A percentile compares a stretch with the other conserved stretches of the same genome.
phyloP scores from a whole-genome alignment of 2,888 invertebrate genomes.

The Selenia dentaria region DNA sequence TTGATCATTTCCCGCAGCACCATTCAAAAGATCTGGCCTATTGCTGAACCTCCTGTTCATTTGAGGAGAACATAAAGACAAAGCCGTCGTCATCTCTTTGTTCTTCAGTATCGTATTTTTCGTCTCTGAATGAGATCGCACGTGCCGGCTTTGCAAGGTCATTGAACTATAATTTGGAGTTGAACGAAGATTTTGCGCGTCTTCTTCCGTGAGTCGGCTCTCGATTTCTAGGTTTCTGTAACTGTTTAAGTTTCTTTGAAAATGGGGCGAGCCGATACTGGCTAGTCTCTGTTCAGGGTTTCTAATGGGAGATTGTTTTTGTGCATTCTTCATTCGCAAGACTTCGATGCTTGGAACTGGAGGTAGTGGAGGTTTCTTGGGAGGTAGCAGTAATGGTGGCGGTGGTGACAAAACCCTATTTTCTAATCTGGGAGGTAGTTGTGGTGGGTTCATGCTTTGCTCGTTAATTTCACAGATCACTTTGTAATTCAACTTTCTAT shows the following conservation, averaged over 20 bases:
- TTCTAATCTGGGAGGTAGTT: conserved; percentile 80
- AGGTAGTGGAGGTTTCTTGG: conserved; percentile 90
- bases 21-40: conserved; percentile 71
- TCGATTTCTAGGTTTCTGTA: conserved; percentile 85
- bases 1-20: conserved; percentile 65
- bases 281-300: conserved; percentile 81
- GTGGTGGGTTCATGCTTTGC: conserved; percentile 69
- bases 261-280: conserved; percentile 86
- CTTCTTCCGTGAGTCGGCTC: conserved; percentile 65
- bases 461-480: conserved; percentile 77
- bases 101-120: conserved; percentile 77
- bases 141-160: conserved; percentile 73
- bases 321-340: conserved; percentile 80
- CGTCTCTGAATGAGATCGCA: conserved; percentile 76
- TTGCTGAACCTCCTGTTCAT: conserved; percentile 79
- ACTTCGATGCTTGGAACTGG: conserved; percentile 88
- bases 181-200: conserved; percentile 53
- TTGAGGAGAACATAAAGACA: conserved; percentile 83
- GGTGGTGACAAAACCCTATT: conserved; percentile 70
- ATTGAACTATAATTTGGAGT: conserved; percentile 68
- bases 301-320: conserved; percentile 70
- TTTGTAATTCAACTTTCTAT: conserved; percentile 73
- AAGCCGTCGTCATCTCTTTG: conserved; percentile 68
- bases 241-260: conserved; percentile 84
- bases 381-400: conserved; percentile 84